Percentiles rank a stretch among this genome's conserved stretches.
Evolutionary conservation across 2,888 invertebrate species (phyloP).

Genomic region (Mylabris sibirica): DNA sequence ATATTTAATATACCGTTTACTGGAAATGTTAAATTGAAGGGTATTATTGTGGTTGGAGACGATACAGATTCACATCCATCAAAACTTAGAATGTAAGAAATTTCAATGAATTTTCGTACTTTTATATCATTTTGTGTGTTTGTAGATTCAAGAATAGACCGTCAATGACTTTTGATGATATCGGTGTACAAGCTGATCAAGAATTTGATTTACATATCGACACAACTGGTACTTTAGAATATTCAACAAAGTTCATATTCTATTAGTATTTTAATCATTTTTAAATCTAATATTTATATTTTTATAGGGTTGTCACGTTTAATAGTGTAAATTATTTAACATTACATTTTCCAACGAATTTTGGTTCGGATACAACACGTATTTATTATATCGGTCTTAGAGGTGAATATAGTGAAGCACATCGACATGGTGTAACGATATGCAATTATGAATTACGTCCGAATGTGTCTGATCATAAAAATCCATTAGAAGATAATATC

Average conservation of each 20-base stretch:
- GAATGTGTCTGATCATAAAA: constrained; percentile 85
- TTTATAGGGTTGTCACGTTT: constrained; percentile 88
- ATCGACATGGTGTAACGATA: constrained; percentile 89
- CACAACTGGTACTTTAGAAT: constrained; percentile 81
- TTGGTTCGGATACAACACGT: constrained; percentile 83
- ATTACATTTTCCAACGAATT: constrained; percentile 89
- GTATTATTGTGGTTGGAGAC: constrained; percentile 90
- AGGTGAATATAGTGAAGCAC: constrained; percentile 89
- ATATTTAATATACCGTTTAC: constrained; percentile 97
- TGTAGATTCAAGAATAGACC: constrained; percentile 90
- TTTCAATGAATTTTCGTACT: constrained; percentile 58
- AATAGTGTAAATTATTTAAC: constrained; percentile 88
- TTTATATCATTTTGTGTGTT: constrained; percentile 26
- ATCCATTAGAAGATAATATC: constrained; percentile 70
- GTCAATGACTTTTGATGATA: constrained; percentile 94
- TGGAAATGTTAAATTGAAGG: constrained; percentile 94
- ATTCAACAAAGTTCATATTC: constrained; percentile 81
- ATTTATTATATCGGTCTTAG: constrained; percentile 94
- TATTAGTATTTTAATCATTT: constrained; percentile 20
- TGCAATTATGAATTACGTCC: constrained; percentile 90
- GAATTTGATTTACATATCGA: constrained; percentile 88
- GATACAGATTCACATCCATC: constrained; percentile 86
- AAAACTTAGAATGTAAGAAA: constrained; percentile 79
- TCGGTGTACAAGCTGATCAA: constrained; percentile 77
- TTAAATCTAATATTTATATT: constrained; percentile 24